These are phyloP conservation scores for Hassar affinis DNA, from an alignment of 2,113 vertebrate genomes.

Conservation along the genomic window DNA sequence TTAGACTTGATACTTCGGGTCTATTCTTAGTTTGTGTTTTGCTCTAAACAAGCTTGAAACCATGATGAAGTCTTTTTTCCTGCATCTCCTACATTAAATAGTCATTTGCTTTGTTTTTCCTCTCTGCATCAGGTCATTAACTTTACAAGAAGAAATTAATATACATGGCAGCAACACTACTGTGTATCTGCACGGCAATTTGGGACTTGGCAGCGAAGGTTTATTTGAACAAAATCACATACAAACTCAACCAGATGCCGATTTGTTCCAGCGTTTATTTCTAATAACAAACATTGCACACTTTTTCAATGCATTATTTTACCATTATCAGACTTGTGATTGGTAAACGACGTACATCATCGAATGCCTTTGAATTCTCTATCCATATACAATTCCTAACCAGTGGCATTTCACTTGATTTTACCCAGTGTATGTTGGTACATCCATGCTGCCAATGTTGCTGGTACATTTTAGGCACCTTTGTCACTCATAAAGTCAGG, in stretches of 20 bases:
- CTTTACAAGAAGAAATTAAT: neutral
- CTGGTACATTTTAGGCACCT: neutral
- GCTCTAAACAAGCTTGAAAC: neutral
- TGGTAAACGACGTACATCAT: neutral
- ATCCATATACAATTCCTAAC: neutral
- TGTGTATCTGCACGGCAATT: neutral
- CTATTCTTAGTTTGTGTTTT: neutral
- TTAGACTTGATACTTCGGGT: neutral
- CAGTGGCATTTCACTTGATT: neutral
- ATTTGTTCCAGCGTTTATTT: neutral
- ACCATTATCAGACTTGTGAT: neutral
- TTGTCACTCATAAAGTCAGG: neutral
- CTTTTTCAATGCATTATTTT: neutral
- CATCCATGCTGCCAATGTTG: neutral
- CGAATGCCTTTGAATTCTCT: neutral
- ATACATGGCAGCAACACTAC: neutral
- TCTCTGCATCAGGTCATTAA: neutral
- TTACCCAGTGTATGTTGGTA: neutral
- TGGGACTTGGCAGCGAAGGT: neutral
- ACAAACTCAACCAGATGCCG: neutral
- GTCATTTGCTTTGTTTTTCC: constrained; percentile 16
- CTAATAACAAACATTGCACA: neutral
- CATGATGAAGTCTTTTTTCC: neutral
- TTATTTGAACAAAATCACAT: neutral
- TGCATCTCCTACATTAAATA: neutral